Conservation (phyloP, 2,113 vertebrate genomes). For the Rhineura floridana region DNA sequence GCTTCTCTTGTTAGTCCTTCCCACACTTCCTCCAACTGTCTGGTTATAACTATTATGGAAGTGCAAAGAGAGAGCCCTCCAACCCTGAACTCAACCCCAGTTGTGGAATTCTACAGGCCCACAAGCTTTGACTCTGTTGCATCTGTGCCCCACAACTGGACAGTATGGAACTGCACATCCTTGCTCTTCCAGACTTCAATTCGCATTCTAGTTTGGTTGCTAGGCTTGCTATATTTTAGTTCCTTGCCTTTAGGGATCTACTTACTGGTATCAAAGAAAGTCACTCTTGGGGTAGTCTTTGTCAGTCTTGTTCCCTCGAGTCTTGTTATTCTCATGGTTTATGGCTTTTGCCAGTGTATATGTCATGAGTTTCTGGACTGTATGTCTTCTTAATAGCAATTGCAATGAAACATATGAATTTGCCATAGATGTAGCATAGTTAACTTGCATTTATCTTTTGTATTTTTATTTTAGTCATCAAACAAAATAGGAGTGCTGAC, state of each 20-base stretch:
- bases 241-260: conserved; percentile 94
- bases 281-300: conserved; percentile 88
- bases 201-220: conserved; percentile 88
- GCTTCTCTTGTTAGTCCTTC: conserved; percentile 85
- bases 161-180: conserved; percentile 90
- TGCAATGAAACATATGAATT: conserved; percentile 27
- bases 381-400: conserved; percentile 80
- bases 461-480: conserved; percentile 40
- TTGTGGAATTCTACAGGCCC: conserved; percentile 81
- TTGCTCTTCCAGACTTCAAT: conserved; percentile 89
- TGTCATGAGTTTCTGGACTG: conserved; percentile 93
- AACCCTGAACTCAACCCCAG: conserved; percentile 70
- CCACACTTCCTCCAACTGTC: conserved; percentile 84
- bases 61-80: conserved; percentile 80
- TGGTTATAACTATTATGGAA: conserved; percentile 96
- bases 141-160: conserved; percentile 86
- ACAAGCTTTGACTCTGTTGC: conserved; percentile 89
- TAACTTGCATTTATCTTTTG: conserved; percentile 39
- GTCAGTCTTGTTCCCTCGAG: conserved; percentile 94
- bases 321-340: conserved; percentile 90
- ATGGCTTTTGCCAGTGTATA: conserved; percentile 92
- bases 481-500: conserved; percentile 35
- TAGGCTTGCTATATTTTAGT: conserved; percentile 92
- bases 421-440: conserved; percentile 56
- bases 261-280: conserved; percentile 92